Conservation (phyloP, 2,797 vertebrate genomes). For the Spinus olivaceus region DNA sequence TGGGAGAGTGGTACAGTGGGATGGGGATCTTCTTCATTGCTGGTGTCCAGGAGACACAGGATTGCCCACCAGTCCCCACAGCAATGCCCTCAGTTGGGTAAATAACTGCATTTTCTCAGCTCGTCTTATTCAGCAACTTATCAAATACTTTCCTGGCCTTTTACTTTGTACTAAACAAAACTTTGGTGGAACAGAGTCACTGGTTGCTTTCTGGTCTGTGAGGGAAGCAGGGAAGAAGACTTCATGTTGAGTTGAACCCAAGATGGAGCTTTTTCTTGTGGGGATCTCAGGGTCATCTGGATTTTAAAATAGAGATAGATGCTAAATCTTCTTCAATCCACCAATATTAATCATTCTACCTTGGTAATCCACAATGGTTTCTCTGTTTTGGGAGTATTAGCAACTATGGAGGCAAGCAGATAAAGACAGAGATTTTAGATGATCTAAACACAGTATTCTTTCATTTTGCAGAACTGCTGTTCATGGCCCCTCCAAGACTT, state of each 20-base stretch:
- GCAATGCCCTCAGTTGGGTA: background rate
- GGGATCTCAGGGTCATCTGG: background rate
- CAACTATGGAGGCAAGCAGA: background rate
- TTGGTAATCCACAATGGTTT: background rate
- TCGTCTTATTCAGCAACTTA: background rate
- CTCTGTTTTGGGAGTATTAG: background rate
- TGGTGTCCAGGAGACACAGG: background rate
- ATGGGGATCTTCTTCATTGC: background rate
- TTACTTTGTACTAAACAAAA: background rate
- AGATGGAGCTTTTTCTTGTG: background rate
- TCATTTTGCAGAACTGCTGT: background rate
- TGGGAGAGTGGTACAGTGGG: background rate
- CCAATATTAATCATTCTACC: background rate
- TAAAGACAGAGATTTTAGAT: background rate
- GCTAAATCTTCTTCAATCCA: background rate
- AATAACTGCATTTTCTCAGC: background rate
- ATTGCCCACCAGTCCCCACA: background rate
- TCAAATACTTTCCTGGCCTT: background rate
- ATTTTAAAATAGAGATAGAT: background rate
- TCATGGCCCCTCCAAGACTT: background rate
- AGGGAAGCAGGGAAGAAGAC: background rate
- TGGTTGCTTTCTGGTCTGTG: background rate
- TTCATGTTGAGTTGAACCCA: background rate
- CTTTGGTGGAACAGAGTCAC: background rate
- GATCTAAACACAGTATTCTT: background rate